Evolutionary conservation across 2,888 invertebrate species (phyloP).

Genomic region (Drosophila antonietae): DNA sequence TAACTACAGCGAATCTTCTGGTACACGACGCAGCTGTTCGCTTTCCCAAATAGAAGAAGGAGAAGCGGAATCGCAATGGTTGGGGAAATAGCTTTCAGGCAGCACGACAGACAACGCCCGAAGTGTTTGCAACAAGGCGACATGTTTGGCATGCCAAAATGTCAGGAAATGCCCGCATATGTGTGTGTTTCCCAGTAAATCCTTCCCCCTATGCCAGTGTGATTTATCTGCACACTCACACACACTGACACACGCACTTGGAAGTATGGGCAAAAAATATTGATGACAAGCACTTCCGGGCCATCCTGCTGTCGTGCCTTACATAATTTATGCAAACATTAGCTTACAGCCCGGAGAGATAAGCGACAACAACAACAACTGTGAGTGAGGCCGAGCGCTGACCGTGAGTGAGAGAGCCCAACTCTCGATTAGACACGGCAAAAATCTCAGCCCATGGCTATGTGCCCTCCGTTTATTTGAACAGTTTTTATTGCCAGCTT

Average conservation of each 20-base stretch:
- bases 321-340: constrained; percentile 79
- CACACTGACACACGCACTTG: constrained; percentile 8
- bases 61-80: not conserved
- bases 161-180: constrained; percentile 44
- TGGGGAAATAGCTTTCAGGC: constrained; percentile 9
- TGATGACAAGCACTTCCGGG: constrained; percentile 78
- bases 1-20: constrained; percentile 28
- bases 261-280: constrained; percentile 50
- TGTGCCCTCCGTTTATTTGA: constrained; percentile 54
- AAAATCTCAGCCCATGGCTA: constrained; percentile 31
- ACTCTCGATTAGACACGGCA: constrained; percentile 45
- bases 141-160: constrained; percentile 74
- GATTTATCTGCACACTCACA: constrained; percentile 56
- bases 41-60: not conserved
- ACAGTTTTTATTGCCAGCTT: constrained; percentile 65
- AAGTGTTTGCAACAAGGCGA: constrained; percentile 48
- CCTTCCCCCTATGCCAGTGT: constrained; percentile 22
- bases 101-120: constrained; percentile 13
- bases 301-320: constrained; percentile 48
- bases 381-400: constrained; percentile 31
- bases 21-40: constrained; percentile 28
- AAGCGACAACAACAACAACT: constrained; percentile 42
- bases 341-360: constrained; percentile 43
- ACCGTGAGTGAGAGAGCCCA: constrained; percentile 28
- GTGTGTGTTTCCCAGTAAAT: constrained; percentile 27